Base-by-base conservation (phyloP, 2,797 vertebrate species). In the Darevskia mixta region DNA sequence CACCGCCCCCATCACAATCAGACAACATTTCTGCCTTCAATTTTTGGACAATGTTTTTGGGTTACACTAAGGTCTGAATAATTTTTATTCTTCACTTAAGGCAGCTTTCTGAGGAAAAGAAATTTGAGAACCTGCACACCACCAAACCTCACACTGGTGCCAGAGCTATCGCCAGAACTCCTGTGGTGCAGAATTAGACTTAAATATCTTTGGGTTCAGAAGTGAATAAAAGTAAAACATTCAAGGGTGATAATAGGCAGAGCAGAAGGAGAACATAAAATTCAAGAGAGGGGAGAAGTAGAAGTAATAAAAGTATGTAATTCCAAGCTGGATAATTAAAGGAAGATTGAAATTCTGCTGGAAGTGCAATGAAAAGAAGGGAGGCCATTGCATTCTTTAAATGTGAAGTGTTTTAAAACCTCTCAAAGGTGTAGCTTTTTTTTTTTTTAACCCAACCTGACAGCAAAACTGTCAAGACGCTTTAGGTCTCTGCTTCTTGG, bases 251-350 rank as follows among this genome's bases (percentile, higher is more conserved):
- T 77, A 94, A 87, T 76, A 80, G 71, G 13, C 43, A 0, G 38
- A 88, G 90, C 10, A 93, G 32, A 66, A 83, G 58, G 88, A 92
- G 23, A 89, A 43, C 41, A 55, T 84, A 88, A 93, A 88, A 80
- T 78, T 92, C 43, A 81, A 78, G 58, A 25, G 79, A 85, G 79
- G 83, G 72, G 58, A 95, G 94, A 8, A 89, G 7, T 4, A 77
- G 25, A 80, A 89, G 73, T 84, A 88, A 87, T 32, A 89, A 93
- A 90, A 89, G 90, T 94, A 87, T 86, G 18, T 86, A 93, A 89
- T 96, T 93, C 92, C 89, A 79, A 45, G 77, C 80, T 69, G 83
- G 89, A 87, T 91, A 94, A 92, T 90, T 91, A 93, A 93, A 93
- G 90, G 90, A 91, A 90, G 83, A 91, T 13, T 89, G 79, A 91